These are phyloP conservation scores for Whitmania pigra DNA, from an alignment of 1,140 invertebrate genomes.

Conservation along the genomic window DNA sequence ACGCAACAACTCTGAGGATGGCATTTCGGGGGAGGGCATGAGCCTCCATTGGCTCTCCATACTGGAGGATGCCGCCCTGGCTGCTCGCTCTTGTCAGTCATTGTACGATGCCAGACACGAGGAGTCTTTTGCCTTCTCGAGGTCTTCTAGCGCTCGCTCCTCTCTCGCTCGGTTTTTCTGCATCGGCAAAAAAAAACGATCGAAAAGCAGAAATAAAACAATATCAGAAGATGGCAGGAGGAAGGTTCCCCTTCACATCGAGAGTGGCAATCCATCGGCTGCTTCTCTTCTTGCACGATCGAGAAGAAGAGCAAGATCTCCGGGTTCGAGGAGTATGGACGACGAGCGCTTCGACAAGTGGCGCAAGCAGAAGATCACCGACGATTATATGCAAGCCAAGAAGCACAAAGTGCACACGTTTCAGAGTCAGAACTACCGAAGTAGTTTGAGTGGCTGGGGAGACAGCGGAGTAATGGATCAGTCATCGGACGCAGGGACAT, in stretches of 20 bases:
- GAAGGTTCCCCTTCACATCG: not conserved
- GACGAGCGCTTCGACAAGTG: not conserved
- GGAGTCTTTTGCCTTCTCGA: not conserved
- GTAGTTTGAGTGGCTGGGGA: conserved; percentile 9
- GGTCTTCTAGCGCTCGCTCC: not conserved
- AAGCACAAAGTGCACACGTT: not conserved
- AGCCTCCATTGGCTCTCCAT: not conserved
- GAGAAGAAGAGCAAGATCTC: not conserved
- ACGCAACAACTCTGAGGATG: not conserved
- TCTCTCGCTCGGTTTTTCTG: conserved; percentile 6
- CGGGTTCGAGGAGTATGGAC: conserved; percentile 1
- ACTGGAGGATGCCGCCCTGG: conserved; percentile 3
- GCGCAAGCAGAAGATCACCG: not conserved
- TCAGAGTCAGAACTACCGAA: not conserved
- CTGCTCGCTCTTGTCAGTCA: not conserved
- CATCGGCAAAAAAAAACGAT: not conserved
- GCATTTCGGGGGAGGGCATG: conserved; percentile 10
- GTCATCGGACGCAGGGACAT: not conserved
- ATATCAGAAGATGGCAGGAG: not conserved
- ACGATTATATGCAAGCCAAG: not conserved
- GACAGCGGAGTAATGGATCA: conserved; percentile 7
- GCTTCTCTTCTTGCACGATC: not conserved
- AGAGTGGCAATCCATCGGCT: not conserved
- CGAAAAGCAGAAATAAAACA: not conserved
- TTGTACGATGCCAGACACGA: conserved; percentile 1